phyloP scores from a whole-genome alignment of 2,113 vertebrate genomes.

The Laterallus jamaicensis region DNA sequence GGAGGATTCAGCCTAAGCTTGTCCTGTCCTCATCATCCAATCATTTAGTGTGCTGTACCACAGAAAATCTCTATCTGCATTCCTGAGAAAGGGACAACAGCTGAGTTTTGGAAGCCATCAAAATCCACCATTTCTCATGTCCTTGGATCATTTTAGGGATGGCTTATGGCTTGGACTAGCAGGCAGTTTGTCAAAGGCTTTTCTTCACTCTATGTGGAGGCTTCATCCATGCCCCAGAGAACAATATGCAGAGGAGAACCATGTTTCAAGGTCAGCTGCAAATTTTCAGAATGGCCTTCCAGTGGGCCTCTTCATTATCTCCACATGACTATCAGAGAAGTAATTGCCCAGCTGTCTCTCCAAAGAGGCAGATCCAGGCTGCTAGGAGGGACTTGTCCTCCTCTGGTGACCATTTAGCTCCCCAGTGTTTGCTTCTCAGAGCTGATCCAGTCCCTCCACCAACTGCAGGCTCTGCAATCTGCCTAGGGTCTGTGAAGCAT shows the following conservation, averaged over 20 bases:
- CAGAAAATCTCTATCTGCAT: background rate
- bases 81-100: background rate
- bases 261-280: background rate
- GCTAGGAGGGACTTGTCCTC: background rate
- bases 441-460: background rate
- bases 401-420: background rate
- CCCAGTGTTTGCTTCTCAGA: background rate
- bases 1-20: background rate
- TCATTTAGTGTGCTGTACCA: background rate
- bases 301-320: background rate
- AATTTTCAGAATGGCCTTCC: background rate
- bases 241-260: background rate
- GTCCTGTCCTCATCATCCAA: background rate
- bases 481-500: fast-evolving
- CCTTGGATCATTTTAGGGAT: background rate
- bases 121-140: background rate
- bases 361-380: background rate
- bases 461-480: background rate
- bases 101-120: background rate
- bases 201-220: background rate
- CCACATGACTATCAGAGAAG: background rate
- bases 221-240: background rate
- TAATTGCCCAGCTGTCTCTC: background rate
- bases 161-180: background rate
- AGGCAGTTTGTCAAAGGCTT: background rate